Evolutionary conservation across 2,888 invertebrate species (phyloP).

Genomic region (Peribatodes rhomboidaria): DNA sequence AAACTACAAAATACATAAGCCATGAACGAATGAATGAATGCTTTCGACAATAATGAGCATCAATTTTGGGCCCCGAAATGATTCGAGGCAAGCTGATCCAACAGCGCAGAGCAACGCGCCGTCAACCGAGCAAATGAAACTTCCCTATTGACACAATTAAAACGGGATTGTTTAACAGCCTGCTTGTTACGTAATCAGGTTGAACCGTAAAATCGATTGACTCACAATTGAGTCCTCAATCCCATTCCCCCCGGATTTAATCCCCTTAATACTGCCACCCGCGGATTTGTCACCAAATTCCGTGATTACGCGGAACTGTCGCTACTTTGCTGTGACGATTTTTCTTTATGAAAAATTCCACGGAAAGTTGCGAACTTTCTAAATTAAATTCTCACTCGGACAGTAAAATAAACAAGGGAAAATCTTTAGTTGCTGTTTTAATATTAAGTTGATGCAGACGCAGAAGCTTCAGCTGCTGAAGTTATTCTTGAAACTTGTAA

Average conservation of each 20-base stretch:
- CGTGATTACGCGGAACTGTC: slow-evolving; percentile 53
- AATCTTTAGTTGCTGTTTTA: slow-evolving; percentile 35
- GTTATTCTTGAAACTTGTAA: slow-evolving; percentile 12
- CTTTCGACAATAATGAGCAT: background rate
- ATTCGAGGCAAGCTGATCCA: background rate
- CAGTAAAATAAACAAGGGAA: slow-evolving; percentile 42
- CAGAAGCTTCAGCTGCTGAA: slow-evolving; percentile 11
- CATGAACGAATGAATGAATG: background rate
- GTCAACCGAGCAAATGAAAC: slow-evolving; percentile 28
- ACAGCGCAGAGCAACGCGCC: slow-evolving; percentile 25
- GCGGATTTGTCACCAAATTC: slow-evolving; percentile 57
- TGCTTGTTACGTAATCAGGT: slow-evolving; percentile 52
- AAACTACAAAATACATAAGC: too few relatives aligned
- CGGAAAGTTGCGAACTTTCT: slow-evolving; percentile 38
- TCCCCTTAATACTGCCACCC: slow-evolving; percentile 54
- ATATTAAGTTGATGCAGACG: slow-evolving; percentile 19
- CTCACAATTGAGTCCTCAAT: slow-evolving; percentile 48
- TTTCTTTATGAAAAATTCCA: slow-evolving; percentile 39
- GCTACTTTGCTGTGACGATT: slow-evolving; percentile 48
- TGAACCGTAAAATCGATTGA: slow-evolving; percentile 55
- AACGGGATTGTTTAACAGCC: slow-evolving; percentile 47
- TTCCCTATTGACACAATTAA: slow-evolving; percentile 45
- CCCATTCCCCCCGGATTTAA: slow-evolving; percentile 52
- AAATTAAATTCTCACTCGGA: slow-evolving; percentile 46
- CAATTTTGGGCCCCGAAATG: background rate